Evolutionary conservation across 2,888 invertebrate genomes (phyloP).

Genomic region (Chaetoderma sp.): DNA sequence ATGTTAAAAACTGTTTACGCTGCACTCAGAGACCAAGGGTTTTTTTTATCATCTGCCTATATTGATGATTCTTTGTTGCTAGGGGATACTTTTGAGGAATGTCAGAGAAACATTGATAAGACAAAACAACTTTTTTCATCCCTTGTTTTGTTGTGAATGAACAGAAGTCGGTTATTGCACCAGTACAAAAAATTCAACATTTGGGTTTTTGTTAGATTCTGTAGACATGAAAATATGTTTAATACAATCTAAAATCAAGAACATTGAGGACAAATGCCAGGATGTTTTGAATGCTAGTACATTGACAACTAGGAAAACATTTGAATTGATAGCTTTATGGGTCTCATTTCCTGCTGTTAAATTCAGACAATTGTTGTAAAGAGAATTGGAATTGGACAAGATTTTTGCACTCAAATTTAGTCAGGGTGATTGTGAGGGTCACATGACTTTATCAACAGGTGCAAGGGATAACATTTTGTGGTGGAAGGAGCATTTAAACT

Average conservation of each 20-base stretch:
- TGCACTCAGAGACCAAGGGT: slow-evolving; percentile 19
- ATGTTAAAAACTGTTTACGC: slow-evolving; percentile 33
- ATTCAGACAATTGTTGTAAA: slow-evolving; percentile 30
- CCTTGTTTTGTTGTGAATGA: slow-evolving; percentile 22
- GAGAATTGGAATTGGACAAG: slow-evolving; percentile 31
- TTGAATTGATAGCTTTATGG: slow-evolving; percentile 30
- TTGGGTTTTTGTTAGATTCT: slow-evolving; percentile 33
- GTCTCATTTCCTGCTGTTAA: slow-evolving; percentile 33
- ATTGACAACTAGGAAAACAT: slow-evolving; percentile 20
- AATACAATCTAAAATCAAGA: slow-evolving; percentile 9
- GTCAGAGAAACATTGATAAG: slow-evolving; percentile 1
- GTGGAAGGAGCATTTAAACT: slow-evolving; percentile 34
- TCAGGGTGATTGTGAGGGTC: slow-evolving; percentile 26
- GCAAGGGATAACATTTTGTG: slow-evolving; percentile 17
- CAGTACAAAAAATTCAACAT: slow-evolving; percentile 24
- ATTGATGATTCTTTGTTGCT: slow-evolving; percentile 23
- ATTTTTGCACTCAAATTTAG: slow-evolving; percentile 13
- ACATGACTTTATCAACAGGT: slow-evolving; percentile 16
- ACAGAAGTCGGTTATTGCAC: slow-evolving; percentile 27
- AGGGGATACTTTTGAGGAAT: neutral
- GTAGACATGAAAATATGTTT: slow-evolving; percentile 28
- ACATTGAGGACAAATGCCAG: slow-evolving; percentile 8
- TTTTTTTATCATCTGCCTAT: slow-evolving; percentile 22
- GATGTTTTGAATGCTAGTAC: neutral
- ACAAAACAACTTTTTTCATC: slow-evolving; percentile 4